Evolutionary conservation across 2,797 vertebrate genomes (phyloP), one percentile per base, ranked within the genome.

Genomic region (Coracias cyanogaster): DNA sequence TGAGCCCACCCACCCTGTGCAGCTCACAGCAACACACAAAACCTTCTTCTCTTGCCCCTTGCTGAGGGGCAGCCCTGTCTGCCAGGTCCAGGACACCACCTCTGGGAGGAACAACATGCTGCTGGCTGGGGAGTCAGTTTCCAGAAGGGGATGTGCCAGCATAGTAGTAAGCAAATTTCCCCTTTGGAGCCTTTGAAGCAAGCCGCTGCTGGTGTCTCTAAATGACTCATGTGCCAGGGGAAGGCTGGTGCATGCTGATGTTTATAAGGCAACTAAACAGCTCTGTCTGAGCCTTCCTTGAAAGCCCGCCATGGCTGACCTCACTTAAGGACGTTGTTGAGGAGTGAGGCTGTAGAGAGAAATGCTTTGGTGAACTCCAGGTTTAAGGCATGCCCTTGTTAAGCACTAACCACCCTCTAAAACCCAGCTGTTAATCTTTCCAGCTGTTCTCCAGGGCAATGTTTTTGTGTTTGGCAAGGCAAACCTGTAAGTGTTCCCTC

Each of bases 51-150:
- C 31, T 49, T 58, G 43, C 11, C 25, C 13, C 49, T 73, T 31
- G 28, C 16, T 54, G 15, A 61, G 35, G n/a, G 14, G 7, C 19
- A 31, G 7, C 33, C n/a, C 24, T 0, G 1, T 33, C 43, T 64
- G 29, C 28, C 0, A 1, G 31, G 22, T 10, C 26, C 16, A 29
- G 45, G 26, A 6, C 21, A 19, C 51, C 48, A 17, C 35, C 52
- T 55, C 31, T 0, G 0, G 41, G 28, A 54, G 24, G 43, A 12
- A 55, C 0, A 1, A 25, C 0, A 7, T 51, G 45, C 72, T 41
- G 25, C n/a, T 66, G 66, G n/a, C 25, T 1, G 0, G 20, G 19
- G 20, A 35, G 11, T 31, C 17, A 37, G 20, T 13, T 82, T 48
- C 65, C 61, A 48, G 33, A 33, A 16, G 10, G 15, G 6, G 17